Conservation (phyloP, 2,797 vertebrate species). For the Aulostomus chinensis region DNA sequence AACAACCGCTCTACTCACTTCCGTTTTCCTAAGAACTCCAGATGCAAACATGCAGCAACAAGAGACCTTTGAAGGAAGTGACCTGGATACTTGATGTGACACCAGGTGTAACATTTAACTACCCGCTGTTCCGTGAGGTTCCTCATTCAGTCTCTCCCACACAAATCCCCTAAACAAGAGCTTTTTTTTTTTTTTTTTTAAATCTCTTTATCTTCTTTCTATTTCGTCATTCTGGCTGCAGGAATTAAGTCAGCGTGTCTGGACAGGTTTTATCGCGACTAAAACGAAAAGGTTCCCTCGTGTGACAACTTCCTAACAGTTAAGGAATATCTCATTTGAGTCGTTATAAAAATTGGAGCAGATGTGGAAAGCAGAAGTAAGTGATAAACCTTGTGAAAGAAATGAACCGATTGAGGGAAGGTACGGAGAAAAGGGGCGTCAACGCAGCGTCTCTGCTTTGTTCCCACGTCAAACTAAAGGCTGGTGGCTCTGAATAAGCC, state of each 20-base stretch:
- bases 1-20: constrained; percentile 3
- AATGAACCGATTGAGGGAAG: too few species aligned
- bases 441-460: neutral
- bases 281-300: neutral
- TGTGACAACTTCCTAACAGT: constrained; percentile 6
- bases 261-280: constrained; percentile 36
- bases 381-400: neutral
- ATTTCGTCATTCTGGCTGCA: constrained; percentile 6
- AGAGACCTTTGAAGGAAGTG: neutral
- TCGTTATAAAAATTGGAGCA: too few species aligned
- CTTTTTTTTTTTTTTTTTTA: neutral
- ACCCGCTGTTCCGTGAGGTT: too few species aligned
- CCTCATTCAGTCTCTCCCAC: too few species aligned
- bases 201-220: constrained; percentile 16
- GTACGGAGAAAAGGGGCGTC: too few species aligned
- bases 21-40: constrained; percentile 19
- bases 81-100: neutral
- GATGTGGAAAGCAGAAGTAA: neutral
- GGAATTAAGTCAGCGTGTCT: constrained; percentile 36
- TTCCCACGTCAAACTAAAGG: constrained; percentile 4
- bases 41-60: neutral
- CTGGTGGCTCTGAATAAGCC: constrained; percentile 6
- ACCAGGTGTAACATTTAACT: neutral
- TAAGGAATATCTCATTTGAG: too few species aligned
- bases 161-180: neutral